Conservation (phyloP, 2,113 vertebrate genomes). For the Poeciliopsis turrubarensis region DNA sequence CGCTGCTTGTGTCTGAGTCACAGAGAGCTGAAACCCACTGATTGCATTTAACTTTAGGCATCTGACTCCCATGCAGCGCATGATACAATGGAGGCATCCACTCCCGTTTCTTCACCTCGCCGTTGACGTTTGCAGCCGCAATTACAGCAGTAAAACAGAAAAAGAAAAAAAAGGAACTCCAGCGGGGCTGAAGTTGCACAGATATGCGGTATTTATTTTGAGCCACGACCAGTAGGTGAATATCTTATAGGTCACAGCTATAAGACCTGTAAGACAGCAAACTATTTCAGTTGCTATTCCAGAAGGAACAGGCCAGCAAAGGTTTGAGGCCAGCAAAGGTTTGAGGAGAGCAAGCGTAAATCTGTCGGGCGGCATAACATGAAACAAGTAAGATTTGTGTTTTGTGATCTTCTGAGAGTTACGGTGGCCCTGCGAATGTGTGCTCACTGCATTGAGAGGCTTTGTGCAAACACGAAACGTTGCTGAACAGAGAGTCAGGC, state of each 20-base stretch:
- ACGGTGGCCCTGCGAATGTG: constrained; percentile 40
- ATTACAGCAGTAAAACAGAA: constrained; percentile 35
- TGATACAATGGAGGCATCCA: constrained; percentile 70
- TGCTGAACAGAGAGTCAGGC: constrained; percentile 37
- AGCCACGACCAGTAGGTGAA: constrained; percentile 17
- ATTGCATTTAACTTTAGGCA: constrained; percentile 76
- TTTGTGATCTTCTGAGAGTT: constrained; percentile 23
- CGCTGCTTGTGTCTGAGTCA: constrained; percentile 80
- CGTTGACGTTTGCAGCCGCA: constrained; percentile 62
- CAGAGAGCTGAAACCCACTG: constrained; percentile 78
- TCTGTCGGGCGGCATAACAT: constrained; percentile 16
- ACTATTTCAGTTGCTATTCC: constrained; percentile 26
- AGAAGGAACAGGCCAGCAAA: constrained; percentile 2
- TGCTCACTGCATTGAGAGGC: constrained; percentile 18
- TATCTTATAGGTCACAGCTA: constrained; percentile 6
- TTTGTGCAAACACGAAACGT: constrained; percentile 45
- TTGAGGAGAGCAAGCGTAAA: background rate
- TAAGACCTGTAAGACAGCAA: background rate
- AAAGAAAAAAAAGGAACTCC: constrained; percentile 24
- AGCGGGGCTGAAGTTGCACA: constrained; percentile 43
- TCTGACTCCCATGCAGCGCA: constrained; percentile 72
- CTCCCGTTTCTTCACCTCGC: constrained; percentile 52
- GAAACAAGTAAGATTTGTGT: constrained; percentile 1
- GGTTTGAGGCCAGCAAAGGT: constrained; percentile 8
- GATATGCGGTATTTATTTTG: constrained; percentile 31